Conservation (phyloP, 2,113 vertebrate species). For the Sinocyclocheilus anshuiensis region DNA sequence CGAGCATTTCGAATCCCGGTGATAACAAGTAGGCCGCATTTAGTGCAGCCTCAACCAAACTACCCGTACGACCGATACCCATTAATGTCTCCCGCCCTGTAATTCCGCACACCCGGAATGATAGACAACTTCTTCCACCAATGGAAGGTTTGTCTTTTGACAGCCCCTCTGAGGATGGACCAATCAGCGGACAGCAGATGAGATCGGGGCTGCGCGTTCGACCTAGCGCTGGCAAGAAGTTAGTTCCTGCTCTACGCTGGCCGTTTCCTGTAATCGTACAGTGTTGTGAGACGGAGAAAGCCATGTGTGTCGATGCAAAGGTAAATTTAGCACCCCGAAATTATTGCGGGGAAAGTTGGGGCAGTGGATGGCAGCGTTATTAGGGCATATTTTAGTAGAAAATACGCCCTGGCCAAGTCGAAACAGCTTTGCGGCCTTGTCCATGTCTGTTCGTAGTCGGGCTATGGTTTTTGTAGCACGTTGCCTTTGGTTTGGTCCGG, state of each 20-base stretch:
- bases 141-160: constrained; percentile 51
- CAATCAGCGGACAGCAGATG: constrained; percentile 62
- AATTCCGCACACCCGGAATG: constrained; percentile 14
- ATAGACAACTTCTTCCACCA: constrained; percentile 54
- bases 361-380: constrained; percentile 63
- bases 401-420: constrained; percentile 64
- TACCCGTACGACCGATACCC: constrained; percentile 36
- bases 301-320: constrained; percentile 84
- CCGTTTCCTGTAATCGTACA: constrained; percentile 83
- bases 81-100: constrained; percentile 67
- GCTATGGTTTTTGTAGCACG: constrained; percentile 81
- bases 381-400: constrained; percentile 64
- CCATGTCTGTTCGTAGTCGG: constrained; percentile 74
- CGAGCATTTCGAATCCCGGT: constrained; percentile 63
- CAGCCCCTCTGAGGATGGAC: constrained; percentile 53
- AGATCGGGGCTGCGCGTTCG: constrained; percentile 59
- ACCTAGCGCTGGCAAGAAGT: constrained; percentile 71
- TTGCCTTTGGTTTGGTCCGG: constrained; percentile 82
- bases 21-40: constrained; percentile 76
- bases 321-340: constrained; percentile 79
- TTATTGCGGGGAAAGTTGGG: constrained; percentile 66
- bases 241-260: constrained; percentile 82
- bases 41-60: constrained; percentile 74
- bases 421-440: constrained; percentile 80
- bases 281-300: constrained; percentile 86